These are phyloP conservation scores for Ptilodon capucinus DNA, from an alignment of 2,888 invertebrate species.

Conservation along the genomic window DNA sequence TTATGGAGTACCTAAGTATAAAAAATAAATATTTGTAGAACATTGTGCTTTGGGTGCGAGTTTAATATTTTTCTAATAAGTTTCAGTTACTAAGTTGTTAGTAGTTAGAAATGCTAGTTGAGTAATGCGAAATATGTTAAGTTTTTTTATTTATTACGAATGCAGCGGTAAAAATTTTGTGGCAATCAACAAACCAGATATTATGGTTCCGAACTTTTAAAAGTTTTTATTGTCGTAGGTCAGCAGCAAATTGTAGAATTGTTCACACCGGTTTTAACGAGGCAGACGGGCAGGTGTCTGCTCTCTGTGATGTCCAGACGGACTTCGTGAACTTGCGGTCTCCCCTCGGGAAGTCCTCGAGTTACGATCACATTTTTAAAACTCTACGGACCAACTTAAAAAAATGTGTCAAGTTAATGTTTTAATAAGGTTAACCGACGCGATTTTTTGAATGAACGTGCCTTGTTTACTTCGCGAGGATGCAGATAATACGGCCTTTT, in stretches of 20 bases:
- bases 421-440: background rate
- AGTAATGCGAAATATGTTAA: no score
- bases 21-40: no score
- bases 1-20: no score
- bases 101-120: no score
- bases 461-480: background rate
- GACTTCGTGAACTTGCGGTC: background rate
- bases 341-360: background rate
- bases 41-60: no score
- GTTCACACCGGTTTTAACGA: constrained; percentile 8
- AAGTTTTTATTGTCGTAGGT: constrained; percentile 23
- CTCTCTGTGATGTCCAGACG: background rate
- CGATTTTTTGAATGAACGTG: background rate
- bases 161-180: background rate
- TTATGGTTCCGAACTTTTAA: constrained; percentile 13
- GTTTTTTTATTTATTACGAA: no score
- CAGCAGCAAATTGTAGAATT: constrained; percentile 12
- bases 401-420: background rate
- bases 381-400: background rate
- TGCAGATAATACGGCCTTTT: background rate
- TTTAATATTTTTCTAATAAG: no score
- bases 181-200: background rate
- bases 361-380: background rate
- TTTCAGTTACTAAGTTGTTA: no score
- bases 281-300: constrained; percentile 20